Conservation (phyloP, 2,113 vertebrate species). For the Rhinoptilus africanus region DNA sequence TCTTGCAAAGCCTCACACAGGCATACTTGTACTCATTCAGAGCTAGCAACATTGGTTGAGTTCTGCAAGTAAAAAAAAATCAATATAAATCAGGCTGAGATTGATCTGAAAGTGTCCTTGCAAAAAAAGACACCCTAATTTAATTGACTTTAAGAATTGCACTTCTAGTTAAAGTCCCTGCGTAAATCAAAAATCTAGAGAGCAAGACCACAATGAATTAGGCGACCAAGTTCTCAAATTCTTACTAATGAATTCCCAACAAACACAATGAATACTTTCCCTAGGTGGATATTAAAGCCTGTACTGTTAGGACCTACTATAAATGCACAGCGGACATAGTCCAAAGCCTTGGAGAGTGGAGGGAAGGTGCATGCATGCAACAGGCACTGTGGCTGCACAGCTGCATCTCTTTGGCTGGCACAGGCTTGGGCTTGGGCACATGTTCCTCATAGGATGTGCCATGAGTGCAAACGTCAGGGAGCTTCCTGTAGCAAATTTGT, state of each 20-base stretch:
- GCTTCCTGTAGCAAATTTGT: neutral
- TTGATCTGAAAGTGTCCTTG: neutral
- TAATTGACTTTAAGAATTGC: neutral
- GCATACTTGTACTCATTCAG: neutral
- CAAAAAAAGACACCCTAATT: neutral
- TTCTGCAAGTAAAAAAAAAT: neutral
- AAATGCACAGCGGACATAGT: neutral
- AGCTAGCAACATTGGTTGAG: neutral
- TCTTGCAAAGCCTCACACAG: neutral
- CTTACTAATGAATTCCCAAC: neutral
- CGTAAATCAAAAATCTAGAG: neutral
- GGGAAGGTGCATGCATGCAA: neutral
- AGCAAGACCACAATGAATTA: neutral
- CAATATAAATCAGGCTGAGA: neutral
- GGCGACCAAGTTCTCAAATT: neutral
- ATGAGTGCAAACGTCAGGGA: neutral
- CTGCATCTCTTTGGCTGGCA: neutral
- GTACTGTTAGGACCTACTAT: neutral
- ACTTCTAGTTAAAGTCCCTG: neutral
- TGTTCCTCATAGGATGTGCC: rapidly evolving
- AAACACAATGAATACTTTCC: neutral
- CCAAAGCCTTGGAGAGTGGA: neutral
- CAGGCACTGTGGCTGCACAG: neutral
- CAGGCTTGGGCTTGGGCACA: too few relatives aligned
- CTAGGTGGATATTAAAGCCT: neutral